phyloP scores from a whole-genome alignment of 2,797 vertebrate species.

The Atherinosoma microstoma region DNA sequence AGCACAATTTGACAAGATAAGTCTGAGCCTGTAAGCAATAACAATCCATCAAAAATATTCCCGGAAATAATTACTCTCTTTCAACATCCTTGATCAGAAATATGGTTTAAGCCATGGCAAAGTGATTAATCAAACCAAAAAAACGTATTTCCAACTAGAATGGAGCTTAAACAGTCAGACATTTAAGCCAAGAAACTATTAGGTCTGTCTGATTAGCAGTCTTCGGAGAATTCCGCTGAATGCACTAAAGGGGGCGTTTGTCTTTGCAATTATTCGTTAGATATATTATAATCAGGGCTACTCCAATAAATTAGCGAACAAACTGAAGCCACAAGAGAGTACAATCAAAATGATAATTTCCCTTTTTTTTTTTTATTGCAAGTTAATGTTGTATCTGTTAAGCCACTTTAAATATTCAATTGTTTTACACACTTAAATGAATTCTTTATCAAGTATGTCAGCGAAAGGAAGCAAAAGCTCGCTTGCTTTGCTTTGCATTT shows the following conservation, averaged over 20 bases:
- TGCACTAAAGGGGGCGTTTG: slow-evolving; percentile 44
- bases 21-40: slow-evolving; percentile 64
- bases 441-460: slow-evolving; percentile 40
- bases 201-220: slow-evolving; percentile 71
- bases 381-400: slow-evolving; percentile 52
- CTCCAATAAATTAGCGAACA: slow-evolving; percentile 58
- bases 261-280: slow-evolving; percentile 63
- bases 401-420: slow-evolving; percentile 54
- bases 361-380: slow-evolving; percentile 54
- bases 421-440: slow-evolving; percentile 53
- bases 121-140: slow-evolving; percentile 63
- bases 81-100: slow-evolving; percentile 59
- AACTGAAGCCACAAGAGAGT: slow-evolving; percentile 48
- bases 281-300: slow-evolving; percentile 59
- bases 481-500: slow-evolving; percentile 49
- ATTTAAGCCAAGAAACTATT: slow-evolving; percentile 69
- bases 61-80: slow-evolving; percentile 64
- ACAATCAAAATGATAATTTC: slow-evolving; percentile 37
- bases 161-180: slow-evolving; percentile 60
- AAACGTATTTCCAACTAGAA: slow-evolving; percentile 57
- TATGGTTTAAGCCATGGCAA: slow-evolving; percentile 54
- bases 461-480: slow-evolving; percentile 36
- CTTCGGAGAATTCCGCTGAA: slow-evolving; percentile 66
- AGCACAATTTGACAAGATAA: slow-evolving; percentile 70
- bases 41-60: slow-evolving; percentile 54